Evolutionary conservation across 1,140 invertebrate species (phyloP).

Genomic region (Drosophila nikananu): DNA sequence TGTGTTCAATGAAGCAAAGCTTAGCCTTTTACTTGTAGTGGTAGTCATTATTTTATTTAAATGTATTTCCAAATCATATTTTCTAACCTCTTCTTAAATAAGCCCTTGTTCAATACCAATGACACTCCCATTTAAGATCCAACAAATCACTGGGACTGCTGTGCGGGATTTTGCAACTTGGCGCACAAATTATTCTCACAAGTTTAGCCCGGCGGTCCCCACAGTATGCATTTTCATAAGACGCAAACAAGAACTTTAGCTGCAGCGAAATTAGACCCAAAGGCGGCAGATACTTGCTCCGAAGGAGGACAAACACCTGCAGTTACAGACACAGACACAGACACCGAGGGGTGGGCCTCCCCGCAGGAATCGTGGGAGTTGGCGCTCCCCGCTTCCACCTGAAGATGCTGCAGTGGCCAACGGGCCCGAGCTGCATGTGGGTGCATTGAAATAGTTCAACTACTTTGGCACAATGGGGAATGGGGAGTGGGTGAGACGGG

Average conservation of each 20-base stretch:
- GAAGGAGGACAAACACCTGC: constrained; percentile 69
- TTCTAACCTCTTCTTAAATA: not conserved
- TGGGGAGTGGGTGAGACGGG: not conserved
- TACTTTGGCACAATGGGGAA: constrained; percentile 63
- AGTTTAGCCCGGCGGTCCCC: constrained; percentile 50
- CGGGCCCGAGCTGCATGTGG: constrained; percentile 57
- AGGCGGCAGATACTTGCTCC: constrained; percentile 23
- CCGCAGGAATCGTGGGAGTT: constrained; percentile 1
- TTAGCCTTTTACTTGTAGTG: not conserved
- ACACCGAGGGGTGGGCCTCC: constrained; percentile 22
- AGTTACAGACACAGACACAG: constrained; percentile 58
- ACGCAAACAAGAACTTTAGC: constrained; percentile 79
- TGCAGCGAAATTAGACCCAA: constrained; percentile 72
- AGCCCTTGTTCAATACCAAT: not conserved
- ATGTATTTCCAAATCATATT: not conserved
- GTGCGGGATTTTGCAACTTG: constrained; percentile 47
- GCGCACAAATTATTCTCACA: constrained; percentile 73
- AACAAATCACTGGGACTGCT: constrained; percentile 23
- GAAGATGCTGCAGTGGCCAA: constrained; percentile 57
- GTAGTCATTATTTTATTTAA: not conserved
- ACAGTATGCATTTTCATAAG: constrained; percentile 67
- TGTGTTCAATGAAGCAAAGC: not conserved
- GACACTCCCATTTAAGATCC: constrained; percentile 18
- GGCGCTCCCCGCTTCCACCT: constrained; percentile 37
- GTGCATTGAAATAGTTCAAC: constrained; percentile 78